Percentiles rank a stretch among this genome's conserved stretches.
Evolutionary conservation across 2,888 invertebrate genomes (phyloP).

Genomic region (Cataglyphis altisquamis): DNA sequence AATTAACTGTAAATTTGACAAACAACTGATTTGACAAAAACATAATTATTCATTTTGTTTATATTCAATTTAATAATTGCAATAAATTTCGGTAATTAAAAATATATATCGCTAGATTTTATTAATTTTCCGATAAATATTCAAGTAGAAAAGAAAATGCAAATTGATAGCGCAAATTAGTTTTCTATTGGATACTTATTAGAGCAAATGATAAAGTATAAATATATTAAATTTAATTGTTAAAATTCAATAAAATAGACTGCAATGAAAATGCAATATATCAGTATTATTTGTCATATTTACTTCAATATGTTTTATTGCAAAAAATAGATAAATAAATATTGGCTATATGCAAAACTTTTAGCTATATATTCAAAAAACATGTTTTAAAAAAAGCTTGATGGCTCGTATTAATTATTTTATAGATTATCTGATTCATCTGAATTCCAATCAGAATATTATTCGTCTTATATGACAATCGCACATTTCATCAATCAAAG

Average conservation of each 20-base stretch:
- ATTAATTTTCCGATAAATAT: constrained; percentile 4
- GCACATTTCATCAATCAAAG: constrained; percentile 9
- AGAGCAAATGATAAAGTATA: background rate
- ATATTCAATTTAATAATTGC: background rate
- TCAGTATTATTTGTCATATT: background rate
- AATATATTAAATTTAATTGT: constrained; percentile 1
- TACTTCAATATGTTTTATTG: background rate
- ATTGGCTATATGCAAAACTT: background rate
- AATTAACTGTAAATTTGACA: constrained; percentile 19
- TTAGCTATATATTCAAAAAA: background rate
- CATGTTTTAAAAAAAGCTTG: background rate
- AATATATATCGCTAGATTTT: background rate
- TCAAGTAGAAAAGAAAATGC: background rate
- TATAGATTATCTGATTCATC: background rate
- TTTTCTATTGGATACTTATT: background rate
- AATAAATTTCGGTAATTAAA: constrained; percentile 12
- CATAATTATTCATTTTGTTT: constrained; percentile 13
- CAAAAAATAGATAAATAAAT: background rate
- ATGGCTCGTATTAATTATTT: background rate
- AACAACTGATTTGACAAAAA: background rate
- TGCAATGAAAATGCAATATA: background rate
- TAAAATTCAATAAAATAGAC: background rate
- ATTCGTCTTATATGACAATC: background rate
- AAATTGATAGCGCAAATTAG: background rate
- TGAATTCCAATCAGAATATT: background rate